A percentile compares a stretch with the other conserved stretches of the same genome.
Evolutionary conservation across 2,888 invertebrate species (phyloP).

Genomic region (Pammene fasciana): DNA sequence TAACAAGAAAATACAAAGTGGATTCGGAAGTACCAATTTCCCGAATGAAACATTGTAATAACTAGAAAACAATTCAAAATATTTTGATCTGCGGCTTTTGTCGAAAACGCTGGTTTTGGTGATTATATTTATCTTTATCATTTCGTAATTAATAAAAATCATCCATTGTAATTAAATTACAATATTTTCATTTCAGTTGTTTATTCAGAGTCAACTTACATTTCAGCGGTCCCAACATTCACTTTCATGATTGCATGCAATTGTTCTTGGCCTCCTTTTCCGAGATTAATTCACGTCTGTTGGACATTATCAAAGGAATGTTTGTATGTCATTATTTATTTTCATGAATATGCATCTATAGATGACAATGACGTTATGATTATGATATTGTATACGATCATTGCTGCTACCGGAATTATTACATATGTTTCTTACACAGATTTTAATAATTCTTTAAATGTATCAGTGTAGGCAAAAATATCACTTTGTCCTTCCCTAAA

Average conservation of each 20-base stretch:
- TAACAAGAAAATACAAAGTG: too few species aligned
- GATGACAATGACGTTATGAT: not conserved
- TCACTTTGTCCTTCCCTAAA: too few species aligned
- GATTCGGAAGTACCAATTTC: too few species aligned
- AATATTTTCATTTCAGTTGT: not conserved
- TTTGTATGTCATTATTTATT: conserved; percentile 9
- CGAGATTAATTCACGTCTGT: conserved; percentile 46
- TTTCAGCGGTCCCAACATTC: conserved; percentile 42
- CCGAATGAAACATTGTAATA: too few species aligned
- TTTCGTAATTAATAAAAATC: too few species aligned
- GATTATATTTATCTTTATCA: too few species aligned
- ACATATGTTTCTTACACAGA: not conserved
- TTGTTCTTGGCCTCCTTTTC: conserved; percentile 62
- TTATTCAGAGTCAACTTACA: not conserved
- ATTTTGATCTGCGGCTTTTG: too few species aligned
- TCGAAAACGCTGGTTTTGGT: too few species aligned
- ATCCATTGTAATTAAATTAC: not conserved
- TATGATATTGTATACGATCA: not conserved
- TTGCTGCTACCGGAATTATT: not conserved
- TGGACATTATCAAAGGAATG: conserved; percentile 14
- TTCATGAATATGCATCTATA: conserved; percentile 5
- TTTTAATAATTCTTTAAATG: not conserved
- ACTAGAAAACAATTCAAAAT: too few species aligned
- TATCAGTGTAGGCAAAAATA: too few species aligned
- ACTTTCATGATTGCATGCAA: conserved; percentile 53